Conservation (phyloP, 2,888 invertebrate genomes). For the Leptinotarsa juncta region DNA sequence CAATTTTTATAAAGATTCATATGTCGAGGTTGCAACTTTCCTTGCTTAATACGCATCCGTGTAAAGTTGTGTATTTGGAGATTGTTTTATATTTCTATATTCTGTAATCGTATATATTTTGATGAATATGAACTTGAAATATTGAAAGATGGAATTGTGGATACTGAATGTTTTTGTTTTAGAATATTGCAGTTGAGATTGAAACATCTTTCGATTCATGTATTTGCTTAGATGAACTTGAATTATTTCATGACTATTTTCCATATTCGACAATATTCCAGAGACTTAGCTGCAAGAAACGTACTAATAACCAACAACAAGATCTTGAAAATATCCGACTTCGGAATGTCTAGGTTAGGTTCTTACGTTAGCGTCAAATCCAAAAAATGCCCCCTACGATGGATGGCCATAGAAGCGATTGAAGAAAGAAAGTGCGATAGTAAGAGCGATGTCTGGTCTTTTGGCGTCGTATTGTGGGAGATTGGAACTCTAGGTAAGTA, state of each 20-base stretch:
- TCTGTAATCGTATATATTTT: no score
- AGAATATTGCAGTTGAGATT: no score
- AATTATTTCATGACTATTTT: neutral
- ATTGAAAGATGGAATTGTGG: no score
- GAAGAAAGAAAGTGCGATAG: conserved; percentile 77
- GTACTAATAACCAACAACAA: conserved; percentile 80
- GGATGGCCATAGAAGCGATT: conserved; percentile 86
- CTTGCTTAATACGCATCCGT: no score
- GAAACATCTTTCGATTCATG: no score
- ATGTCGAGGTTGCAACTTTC: no score
- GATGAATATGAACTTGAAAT: no score
- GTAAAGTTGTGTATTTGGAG: no score
- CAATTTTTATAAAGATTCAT: no score
- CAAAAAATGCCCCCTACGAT: conserved; percentile 77
- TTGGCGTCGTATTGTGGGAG: conserved; percentile 85
- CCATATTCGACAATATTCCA: conserved; percentile 56
- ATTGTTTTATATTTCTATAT: no score
- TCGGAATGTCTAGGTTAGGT: conserved; percentile 81
- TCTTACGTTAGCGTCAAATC: conserved; percentile 75
- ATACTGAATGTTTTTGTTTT: no score
- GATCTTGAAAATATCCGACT: conserved; percentile 83
- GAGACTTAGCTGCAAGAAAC: conserved; percentile 86
- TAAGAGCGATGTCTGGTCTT: conserved; percentile 88
- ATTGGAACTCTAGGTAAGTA: conserved; percentile 79
- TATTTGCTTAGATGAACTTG: no score